Base-by-base conservation (phyloP, 2,888 invertebrate species). In the Bellardia bayeri region DNA sequence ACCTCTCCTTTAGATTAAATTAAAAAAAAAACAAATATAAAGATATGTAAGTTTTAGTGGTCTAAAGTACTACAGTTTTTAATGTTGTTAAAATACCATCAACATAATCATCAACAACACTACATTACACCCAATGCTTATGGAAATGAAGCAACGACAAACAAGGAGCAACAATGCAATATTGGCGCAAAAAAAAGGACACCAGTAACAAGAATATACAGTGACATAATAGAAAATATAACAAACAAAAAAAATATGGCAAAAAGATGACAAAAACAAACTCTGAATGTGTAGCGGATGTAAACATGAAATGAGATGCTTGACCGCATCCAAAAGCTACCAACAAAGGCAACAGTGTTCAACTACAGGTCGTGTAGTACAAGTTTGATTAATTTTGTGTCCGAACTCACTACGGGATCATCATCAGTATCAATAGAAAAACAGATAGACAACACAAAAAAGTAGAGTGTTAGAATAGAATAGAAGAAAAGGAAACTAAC, bases 371-470 rank as follows among this genome's bases (percentile, higher is more conserved):
- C 84, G 81, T 72, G 42, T n/a, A 74, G 84, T 72, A 84, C 58
- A 87, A 84, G 78, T 76, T 87, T 87, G 87, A 87, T 87, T 87
- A 87, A 87, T 87, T 72, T 69, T 74, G 81, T 74, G 84, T 82
- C 78, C 87, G 23, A 78, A 61, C 80, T 74, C 75, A 72, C 63
- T 78, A 49, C 37, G 83, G 81, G 64, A 78, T 81, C 87, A 87
- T 61, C 87, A 74, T 45, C 76, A 76, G 56, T 71, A 66, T 81
- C 71, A 81, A 56, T 71, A 45, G 45, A 49, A 68, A 13, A 69
- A 68, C 33, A 54, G 37, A 42, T n/a, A 58, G 37, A 42, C 30
- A 58, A 54, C 45, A 40, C 0, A 56, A 16, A 23, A n/a, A 63
- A 16, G 49, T 37, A 16, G 6, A 49, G 23, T 45, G n/a, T 33